Conservation (phyloP, 2,113 vertebrate genomes). For the Platichthys flesus region DNA sequence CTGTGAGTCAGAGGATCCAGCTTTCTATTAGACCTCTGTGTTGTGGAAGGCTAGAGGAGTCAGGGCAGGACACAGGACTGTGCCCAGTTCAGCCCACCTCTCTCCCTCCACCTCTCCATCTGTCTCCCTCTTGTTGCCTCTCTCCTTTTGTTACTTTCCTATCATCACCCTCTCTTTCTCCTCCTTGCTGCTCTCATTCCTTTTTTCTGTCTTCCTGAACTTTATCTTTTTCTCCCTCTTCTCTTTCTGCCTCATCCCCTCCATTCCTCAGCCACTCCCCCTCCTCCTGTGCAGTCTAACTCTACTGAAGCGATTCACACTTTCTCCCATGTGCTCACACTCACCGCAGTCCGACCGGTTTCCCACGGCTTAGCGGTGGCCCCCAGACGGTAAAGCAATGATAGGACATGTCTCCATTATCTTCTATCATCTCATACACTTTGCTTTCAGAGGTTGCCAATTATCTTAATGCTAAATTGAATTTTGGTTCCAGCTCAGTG, state of each 20-base stretch:
- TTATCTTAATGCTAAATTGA: conserved; percentile 78
- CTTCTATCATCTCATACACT: conserved; percentile 61
- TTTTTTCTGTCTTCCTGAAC: conserved; percentile 47
- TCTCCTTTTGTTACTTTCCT: conserved; percentile 34
- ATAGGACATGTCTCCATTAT: conserved; percentile 55
- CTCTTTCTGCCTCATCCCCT: conserved; percentile 41
- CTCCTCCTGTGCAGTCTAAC: conserved; percentile 20
- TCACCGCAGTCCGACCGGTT: conserved; percentile 24
- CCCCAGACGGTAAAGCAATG: conserved; percentile 26
- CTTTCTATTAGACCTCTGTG: conserved; percentile 57
- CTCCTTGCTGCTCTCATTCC: conserved; percentile 31
- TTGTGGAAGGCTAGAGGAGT: conserved; percentile 51
- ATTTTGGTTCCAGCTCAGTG: conserved; percentile 73
- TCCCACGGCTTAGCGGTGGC: conserved; percentile 13
- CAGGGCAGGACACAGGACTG: conserved; percentile 48
- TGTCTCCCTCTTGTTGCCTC: conserved; percentile 9
- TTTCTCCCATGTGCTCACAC: conserved; percentile 28
- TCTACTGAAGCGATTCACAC: conserved; percentile 30
- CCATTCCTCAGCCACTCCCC: conserved; percentile 6
- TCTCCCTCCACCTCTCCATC: not conserved
- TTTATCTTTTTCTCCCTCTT: conserved; percentile 13
- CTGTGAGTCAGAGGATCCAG: conserved; percentile 49
- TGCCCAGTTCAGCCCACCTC: conserved; percentile 25
- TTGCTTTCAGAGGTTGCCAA: conserved; percentile 68
- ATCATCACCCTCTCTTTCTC: conserved; percentile 13